Evolutionary conservation across 2,113 vertebrate species (phyloP).

Genomic region (Semnopithecus entellus): DNA sequence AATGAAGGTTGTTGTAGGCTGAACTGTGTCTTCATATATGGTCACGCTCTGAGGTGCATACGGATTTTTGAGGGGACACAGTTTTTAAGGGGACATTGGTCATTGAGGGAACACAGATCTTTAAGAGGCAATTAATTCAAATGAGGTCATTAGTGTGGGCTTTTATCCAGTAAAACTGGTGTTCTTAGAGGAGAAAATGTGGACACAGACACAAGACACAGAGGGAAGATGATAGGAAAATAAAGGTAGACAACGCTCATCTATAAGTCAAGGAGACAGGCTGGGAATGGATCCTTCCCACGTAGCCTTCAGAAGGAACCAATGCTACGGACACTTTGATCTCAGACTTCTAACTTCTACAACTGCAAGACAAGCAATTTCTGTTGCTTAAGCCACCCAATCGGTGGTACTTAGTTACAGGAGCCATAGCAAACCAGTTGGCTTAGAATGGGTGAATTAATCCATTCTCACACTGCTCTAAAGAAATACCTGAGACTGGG

Average conservation of each 20-base stretch:
- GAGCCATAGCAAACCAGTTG: neutral
- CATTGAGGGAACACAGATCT: neutral
- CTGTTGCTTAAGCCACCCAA: neutral
- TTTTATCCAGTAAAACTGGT: neutral
- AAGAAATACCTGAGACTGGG: no score
- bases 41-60: neutral
- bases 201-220: neutral
- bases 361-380: neutral
- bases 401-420: neutral
- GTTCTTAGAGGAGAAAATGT: neutral
- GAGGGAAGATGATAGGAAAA: rapidly evolving
- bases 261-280: neutral
- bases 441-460: neutral
- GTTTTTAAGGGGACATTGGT: no score
- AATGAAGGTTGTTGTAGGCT: neutral
- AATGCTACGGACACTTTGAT: rapidly evolving
- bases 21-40: neutral
- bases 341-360: neutral
- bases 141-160: neutral
- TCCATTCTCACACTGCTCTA: no score
- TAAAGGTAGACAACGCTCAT: neutral
- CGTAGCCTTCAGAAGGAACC: neutral
- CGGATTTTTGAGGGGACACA: neutral
- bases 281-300: neutral
- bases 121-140: neutral